Evolutionary conservation across 2,888 invertebrate species (phyloP), one percentile per base, ranked within the genome.

Genomic region (Phytoseiulus persimilis): DNA sequence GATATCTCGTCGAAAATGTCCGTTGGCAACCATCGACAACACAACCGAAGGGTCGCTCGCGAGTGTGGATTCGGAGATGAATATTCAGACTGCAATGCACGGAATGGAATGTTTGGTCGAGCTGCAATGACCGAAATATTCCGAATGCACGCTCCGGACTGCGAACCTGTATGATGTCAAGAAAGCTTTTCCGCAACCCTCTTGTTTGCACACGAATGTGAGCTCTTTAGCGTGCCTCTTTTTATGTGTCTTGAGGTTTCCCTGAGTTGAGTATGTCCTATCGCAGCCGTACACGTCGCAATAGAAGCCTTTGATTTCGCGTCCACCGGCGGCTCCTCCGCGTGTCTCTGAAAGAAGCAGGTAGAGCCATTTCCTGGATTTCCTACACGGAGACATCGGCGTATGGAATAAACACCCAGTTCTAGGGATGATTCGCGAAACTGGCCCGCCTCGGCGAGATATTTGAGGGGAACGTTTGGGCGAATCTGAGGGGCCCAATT

Each of bases 211-310:
- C 93, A 96, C 96, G 93, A 98, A 98, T 92, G 96, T 95, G 94
- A 96, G 98, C 94, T 98, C 98, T 92, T 98, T 98, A 95, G 96
- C 96, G 92, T 98, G 98, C 90, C 97, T 97, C 94, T 98, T 98
- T 94, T 97, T 95, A 93, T 98, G 98, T 90, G 98, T 98, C 92
- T 97, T 95, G 91, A 98, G 94, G 93, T 98, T 98, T 90, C 98
- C 98, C 91, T 96, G 95, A 9, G 98, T 98, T 92, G 97, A 97
- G 93, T 98, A 98, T 90, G 96, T 96, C 91, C 97, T 94, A 91
- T 94, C 94, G 93, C 98, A 98, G 31, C 96, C 96, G 91, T 96
- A 95, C 93, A 95, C 97, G 93, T 97, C 96, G 93, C 98, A 98
- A 92, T 94, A 95, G 93, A 96, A 97, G 91, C 96, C 94, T 91